phyloP scores from a whole-genome alignment of 2,797 vertebrate species.

The Urophycis tenuis region DNA sequence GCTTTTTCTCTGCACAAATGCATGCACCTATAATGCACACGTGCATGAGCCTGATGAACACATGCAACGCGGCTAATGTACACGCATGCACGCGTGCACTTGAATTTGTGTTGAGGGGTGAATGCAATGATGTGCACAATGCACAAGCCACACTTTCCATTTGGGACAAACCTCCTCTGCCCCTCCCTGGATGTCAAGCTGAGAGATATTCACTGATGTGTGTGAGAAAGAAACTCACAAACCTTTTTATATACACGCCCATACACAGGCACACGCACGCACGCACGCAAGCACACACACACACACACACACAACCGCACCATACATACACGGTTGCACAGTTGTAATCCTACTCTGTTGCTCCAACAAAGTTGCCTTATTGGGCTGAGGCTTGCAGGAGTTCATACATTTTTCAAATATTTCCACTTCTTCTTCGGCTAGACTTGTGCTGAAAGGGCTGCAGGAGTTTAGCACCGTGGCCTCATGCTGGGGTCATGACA shows the following conservation, averaged over 20 bases:
- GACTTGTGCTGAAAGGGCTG: conserved; percentile 39
- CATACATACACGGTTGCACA: conserved; percentile 6
- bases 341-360: conserved; percentile 36
- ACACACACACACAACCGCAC: no score
- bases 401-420: conserved; percentile 39
- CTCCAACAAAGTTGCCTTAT: conserved; percentile 31
- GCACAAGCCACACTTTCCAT: conserved; percentile 32
- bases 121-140: background rate
- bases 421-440: conserved; percentile 13
- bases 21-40: background rate
- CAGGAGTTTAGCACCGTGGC: conserved; percentile 29
- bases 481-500: conserved; percentile 40
- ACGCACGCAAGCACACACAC: no score
- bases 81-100: background rate
- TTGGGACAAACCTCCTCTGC: conserved; percentile 35
- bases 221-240: background rate
- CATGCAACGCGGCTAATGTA: background rate
- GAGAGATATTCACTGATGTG: background rate
- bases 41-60: background rate
- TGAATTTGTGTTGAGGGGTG: background rate
- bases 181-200: background rate
- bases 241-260: background rate
- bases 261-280: no score
- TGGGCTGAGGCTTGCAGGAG: conserved; percentile 32
- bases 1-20: background rate